Evolutionary conservation across 2,888 invertebrate genomes (phyloP).

Genomic region (Scaptomyza reducta): DNA sequence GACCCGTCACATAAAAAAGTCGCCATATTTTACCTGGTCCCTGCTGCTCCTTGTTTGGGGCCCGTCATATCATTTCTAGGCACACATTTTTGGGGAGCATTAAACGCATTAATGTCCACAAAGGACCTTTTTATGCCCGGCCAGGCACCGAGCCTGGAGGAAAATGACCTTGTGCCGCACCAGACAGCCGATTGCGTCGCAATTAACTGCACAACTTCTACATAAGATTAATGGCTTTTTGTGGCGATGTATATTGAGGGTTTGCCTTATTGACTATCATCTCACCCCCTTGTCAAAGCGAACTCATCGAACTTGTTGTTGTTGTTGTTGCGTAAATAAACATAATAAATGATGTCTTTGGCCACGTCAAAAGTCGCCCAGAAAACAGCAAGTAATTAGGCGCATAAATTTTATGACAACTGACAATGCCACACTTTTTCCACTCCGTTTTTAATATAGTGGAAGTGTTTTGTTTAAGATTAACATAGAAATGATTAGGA

Average conservation of each 20-base stretch:
- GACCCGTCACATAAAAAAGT: conserved; percentile 60
- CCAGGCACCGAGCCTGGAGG: conserved; percentile 26
- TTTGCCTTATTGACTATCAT: conserved; percentile 59
- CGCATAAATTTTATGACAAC: conserved; percentile 70
- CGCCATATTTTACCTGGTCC: conserved; percentile 41
- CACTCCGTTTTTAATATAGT: conserved; percentile 4
- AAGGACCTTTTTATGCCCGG: conserved; percentile 50
- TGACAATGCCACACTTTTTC: conserved; percentile 41
- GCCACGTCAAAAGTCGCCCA: conserved; percentile 35
- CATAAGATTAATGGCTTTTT: conserved; percentile 71
- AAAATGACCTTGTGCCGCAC: conserved; percentile 58
- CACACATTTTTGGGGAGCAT: conserved; percentile 48
- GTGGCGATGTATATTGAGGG: conserved; percentile 51
- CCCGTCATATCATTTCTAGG: not conserved
- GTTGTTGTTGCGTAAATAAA: conserved; percentile 54
- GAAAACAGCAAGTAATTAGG: conserved; percentile 69
- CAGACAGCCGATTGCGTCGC: conserved; percentile 60
- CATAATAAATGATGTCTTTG: conserved; percentile 70
- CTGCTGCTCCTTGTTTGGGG: conserved; percentile 9
- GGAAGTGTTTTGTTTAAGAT: conserved; percentile 1
- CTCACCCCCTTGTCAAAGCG: not conserved
- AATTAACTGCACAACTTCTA: conserved; percentile 76
- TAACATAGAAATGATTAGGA: not conserved
- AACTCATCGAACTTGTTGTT: conserved; percentile 25
- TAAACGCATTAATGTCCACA: conserved; percentile 64